These are phyloP conservation scores for Tipula vernalis DNA, from an alignment of 2,888 invertebrate genomes.

Conservation along the genomic window DNA sequence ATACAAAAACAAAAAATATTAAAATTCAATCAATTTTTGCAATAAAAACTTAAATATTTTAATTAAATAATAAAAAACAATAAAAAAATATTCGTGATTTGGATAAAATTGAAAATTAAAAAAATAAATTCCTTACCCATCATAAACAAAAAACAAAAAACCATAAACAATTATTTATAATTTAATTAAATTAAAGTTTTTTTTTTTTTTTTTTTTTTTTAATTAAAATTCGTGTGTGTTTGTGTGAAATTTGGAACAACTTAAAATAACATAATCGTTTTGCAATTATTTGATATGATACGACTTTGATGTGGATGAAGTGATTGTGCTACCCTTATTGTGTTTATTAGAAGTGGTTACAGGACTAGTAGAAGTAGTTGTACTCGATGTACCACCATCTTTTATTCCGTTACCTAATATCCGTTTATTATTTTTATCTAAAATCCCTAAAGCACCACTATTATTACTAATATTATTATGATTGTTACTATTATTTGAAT, in stretches of 20 bases:
- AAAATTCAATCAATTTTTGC: neutral
- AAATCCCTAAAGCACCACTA: conserved; percentile 5
- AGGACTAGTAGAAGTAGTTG: neutral
- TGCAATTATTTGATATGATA: conserved; percentile 9
- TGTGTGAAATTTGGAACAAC: neutral
- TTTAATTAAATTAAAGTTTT: neutral
- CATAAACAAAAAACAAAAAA: neutral
- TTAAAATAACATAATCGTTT: neutral
- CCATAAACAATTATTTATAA: neutral
- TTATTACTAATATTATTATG: neutral
- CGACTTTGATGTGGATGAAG: conserved; percentile 6
- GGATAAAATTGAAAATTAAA: conserved; percentile 8
- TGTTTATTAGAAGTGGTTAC: conserved; percentile 19
- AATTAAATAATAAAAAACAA: neutral
- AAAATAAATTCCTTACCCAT: conserved; percentile 7
- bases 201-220: neutral
- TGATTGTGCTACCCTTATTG: conserved; percentile 18
- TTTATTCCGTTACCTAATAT: conserved; percentile 29
- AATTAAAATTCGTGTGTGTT: neutral
- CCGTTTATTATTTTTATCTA: neutral
- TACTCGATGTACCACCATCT: conserved; percentile 8
- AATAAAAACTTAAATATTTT: neutral
- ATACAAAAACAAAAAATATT: neutral
- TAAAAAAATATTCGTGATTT: neutral
- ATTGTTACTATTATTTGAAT: neutral